Conservation (phyloP, 2,888 invertebrate species). For the Epinotia demarniana region DNA sequence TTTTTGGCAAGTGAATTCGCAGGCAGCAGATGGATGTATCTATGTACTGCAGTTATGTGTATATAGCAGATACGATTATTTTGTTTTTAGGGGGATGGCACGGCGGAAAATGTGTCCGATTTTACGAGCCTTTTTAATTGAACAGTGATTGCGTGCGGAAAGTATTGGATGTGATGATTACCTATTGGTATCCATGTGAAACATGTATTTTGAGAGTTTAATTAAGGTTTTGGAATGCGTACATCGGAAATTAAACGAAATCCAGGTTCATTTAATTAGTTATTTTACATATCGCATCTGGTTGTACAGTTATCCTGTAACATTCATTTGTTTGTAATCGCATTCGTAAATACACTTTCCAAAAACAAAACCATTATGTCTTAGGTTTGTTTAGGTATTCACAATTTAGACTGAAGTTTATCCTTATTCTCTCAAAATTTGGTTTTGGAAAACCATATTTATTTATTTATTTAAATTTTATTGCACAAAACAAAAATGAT, state of each 20-base stretch:
- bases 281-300: too few species aligned
- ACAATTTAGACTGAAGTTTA: too few species aligned
- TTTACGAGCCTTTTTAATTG: conserved; percentile 62
- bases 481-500: too few species aligned
- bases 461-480: too few species aligned
- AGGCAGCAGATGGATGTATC: not conserved
- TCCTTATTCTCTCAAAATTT: too few species aligned
- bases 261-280: too few species aligned
- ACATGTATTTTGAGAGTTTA: not conserved
- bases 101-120: conserved; percentile 61
- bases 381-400: too few species aligned
- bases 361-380: too few species aligned
- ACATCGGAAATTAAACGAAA: not conserved
- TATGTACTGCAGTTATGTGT: not conserved
- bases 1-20: conserved; percentile 23
- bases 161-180: conserved; percentile 26
- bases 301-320: too few species aligned
- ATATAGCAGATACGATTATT: conserved; percentile 4
- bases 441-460: too few species aligned
- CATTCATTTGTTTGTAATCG: too few species aligned
- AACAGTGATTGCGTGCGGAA: conserved; percentile 52
- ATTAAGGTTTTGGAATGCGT: not conserved
- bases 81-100: conserved; percentile 25
- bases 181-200: conserved; percentile 20
- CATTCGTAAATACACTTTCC: too few species aligned